Conservation (phyloP, 1,140 invertebrate species). For the Anthonomus grandis region DNA sequence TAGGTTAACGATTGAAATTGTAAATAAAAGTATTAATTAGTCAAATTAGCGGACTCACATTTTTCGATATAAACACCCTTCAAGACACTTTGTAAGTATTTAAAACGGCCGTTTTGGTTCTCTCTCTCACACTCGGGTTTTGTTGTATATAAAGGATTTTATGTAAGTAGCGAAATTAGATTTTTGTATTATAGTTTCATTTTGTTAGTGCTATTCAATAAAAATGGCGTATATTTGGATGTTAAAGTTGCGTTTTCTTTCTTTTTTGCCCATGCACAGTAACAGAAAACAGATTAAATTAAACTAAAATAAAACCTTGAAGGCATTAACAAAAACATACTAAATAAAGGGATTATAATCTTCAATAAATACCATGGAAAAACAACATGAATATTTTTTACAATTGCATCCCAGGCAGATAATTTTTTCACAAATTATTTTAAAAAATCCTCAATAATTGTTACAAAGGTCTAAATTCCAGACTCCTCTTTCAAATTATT, state of each 20-base stretch:
- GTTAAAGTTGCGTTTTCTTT: slow-evolving; percentile 39
- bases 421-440: no score
- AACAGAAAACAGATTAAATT: no score
- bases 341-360: no score
- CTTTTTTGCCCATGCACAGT: background rate
- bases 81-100: background rate
- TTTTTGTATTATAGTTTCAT: slow-evolving; percentile 50
- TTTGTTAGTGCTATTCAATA: slow-evolving; percentile 50
- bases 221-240: slow-evolving; percentile 52
- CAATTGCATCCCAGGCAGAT: no score
- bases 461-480: no score
- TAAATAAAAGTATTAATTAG: background rate
- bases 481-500: no score
- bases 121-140: slow-evolving; percentile 24
- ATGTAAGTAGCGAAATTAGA: slow-evolving; percentile 37
- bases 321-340: no score
- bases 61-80: background rate
- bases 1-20: background rate
- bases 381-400: no score
- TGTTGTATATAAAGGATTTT: slow-evolving; percentile 46
- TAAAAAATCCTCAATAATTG: no score
- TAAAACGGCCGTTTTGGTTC: background rate
- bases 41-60: background rate
- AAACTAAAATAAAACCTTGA: no score
- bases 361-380: no score